A percentile compares a stretch with the other conserved stretches of the same genome.
These are phyloP conservation scores for Phaonia tiefii DNA, from an alignment of 2,888 invertebrate species.

Conservation along the genomic window DNA sequence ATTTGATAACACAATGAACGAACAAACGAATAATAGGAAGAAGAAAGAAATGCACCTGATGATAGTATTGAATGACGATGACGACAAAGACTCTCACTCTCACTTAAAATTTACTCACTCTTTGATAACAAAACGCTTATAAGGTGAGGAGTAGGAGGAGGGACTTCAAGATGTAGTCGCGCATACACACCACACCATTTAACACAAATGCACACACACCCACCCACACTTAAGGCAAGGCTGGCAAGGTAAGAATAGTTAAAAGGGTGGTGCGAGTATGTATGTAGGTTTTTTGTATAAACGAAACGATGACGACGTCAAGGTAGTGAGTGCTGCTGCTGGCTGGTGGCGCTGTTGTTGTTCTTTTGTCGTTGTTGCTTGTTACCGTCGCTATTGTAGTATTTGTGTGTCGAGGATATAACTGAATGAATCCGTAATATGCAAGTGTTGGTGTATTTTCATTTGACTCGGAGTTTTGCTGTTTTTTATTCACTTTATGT, in stretches of 20 bases:
- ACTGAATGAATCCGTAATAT: constrained; percentile 30
- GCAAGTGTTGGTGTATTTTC: constrained; percentile 22
- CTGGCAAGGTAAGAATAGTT: background rate
- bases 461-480: background rate
- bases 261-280: background rate
- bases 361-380: constrained; percentile 8
- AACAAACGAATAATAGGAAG: too few species aligned
- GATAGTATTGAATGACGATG: constrained; percentile 5
- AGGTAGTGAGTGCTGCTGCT: background rate
- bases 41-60: constrained; percentile 46
- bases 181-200: background rate
- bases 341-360: background rate
- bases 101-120: background rate
- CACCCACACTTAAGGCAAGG: background rate
- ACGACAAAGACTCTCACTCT: constrained; percentile 42
- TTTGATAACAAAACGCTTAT: too few species aligned
- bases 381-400: constrained; percentile 26
- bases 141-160: too few species aligned
- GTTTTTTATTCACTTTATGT: constrained; percentile 8
- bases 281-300: background rate
- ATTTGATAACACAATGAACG: constrained; percentile 54
- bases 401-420: constrained; percentile 3
- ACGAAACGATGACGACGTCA: background rate
- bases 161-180: too few species aligned
- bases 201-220: background rate